A percentile compares a stretch with the other conserved stretches of the same genome.
phyloP scores from a whole-genome alignment of 1,140 invertebrate genomes.

The Pseudomyrmex gracilis region DNA sequence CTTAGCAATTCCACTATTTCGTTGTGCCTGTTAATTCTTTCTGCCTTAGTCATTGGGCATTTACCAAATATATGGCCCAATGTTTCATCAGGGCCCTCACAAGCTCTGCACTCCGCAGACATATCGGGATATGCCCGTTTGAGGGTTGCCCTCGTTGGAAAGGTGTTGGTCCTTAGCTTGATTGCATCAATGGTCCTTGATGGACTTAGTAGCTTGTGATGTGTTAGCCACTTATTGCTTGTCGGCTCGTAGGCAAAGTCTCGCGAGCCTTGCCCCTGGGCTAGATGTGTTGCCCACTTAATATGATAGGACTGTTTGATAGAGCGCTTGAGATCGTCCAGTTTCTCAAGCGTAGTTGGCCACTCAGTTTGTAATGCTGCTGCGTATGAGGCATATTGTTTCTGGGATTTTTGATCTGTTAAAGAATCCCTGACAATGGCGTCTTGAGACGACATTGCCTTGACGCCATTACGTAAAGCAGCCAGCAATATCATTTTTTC shows the following conservation, averaged over 20 bases:
- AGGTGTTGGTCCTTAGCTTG: not conserved
- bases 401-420: not conserved
- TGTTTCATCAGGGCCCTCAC: not conserved
- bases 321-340: not conserved
- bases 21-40: slow-evolving; percentile 66
- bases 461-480: not conserved
- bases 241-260: not conserved
- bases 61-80: slow-evolving; percentile 60
- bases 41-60: slow-evolving; percentile 43
- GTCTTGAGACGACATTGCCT: not conserved
- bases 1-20: no score
- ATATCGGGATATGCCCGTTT: not conserved
- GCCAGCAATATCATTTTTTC: not conserved
- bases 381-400: not conserved
- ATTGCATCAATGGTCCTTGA: not conserved
- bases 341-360: not conserved
- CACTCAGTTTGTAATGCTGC: slow-evolving; percentile 42
- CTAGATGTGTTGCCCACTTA: not conserved
- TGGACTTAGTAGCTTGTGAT: accelerated
- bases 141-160: not conserved
- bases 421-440: not conserved
- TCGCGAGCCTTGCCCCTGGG: not conserved
- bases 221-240: not conserved
- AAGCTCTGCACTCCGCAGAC: not conserved
- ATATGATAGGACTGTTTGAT: not conserved